Base-by-base conservation (phyloP, 2,113 vertebrate species). In the Gallinago media region DNA sequence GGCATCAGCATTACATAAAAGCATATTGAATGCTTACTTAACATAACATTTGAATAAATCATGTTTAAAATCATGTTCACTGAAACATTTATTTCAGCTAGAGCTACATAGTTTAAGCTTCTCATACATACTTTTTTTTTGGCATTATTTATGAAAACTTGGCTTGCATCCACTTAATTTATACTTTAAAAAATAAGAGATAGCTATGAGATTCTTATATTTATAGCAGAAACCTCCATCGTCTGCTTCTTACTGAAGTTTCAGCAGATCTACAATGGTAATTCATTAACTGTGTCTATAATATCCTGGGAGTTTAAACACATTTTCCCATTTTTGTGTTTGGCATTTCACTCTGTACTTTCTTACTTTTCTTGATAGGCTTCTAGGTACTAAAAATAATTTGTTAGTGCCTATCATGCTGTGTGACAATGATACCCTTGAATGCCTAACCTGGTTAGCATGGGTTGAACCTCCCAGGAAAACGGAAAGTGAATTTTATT, bases 41-140 rank as follows among this genome's bases (percentile, higher is more conserved):
- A 94, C 92, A 94, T 95, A 96, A 96, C 75, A 95, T 96, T 96
- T 97, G 93, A 97, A 97, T 97, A 97, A 95, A 97, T 97, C 96
- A 96, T 97, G 89, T 95, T 97, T 89, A 88, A 97, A 96, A 94
- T 95, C 94, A 95, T 96, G 96, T 96, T 96, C 92, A 80, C 89
- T 93, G 95, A 97, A 96, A 94, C 92, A 96, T 93, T 89, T 95
- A 94, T 90, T 97, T 90, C 74, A 85, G 59, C 84, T 76, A 85
- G 85, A 94, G 82, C 46, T 56, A 89, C 66, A 49, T 56, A 89
- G 82, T 78, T 94, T 94, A 96, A 93, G 71, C 87, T 83, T 56
- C 81, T 97, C 97, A 97, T 95, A 95, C 91, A 97, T 97, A 97
- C 91, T 94, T 97, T 94, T 94, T 94, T 11, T 94, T 94, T 11